phyloP scores from a whole-genome alignment of 1,140 invertebrate species.

The Bombus consobrinus region DNA sequence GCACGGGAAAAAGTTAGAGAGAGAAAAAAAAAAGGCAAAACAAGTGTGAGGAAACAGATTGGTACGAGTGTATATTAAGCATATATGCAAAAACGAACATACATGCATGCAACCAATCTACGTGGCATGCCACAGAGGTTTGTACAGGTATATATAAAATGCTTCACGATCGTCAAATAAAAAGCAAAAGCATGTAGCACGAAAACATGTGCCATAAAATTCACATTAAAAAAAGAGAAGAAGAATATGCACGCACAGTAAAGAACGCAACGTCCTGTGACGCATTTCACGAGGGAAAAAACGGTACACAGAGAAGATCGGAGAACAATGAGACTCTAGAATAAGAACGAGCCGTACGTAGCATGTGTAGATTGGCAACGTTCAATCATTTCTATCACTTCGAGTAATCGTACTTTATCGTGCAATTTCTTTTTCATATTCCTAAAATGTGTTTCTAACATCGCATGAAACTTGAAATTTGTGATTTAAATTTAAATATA shows the following conservation, averaged over 20 bases:
- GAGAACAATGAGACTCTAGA: not conserved
- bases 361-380: not conserved
- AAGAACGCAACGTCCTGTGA: not conserved
- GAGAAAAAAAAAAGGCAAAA: not conserved
- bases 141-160: conserved; percentile 51
- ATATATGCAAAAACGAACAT: not conserved
- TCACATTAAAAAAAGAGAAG: conserved; percentile 45
- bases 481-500: not conserved
- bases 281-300: conserved; percentile 31
- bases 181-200: conserved; percentile 66
- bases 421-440: not conserved
- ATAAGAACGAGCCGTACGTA: no score
- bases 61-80: conserved; percentile 1
- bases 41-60: not conserved
- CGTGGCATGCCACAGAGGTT: not conserved
- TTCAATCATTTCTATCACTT: not conserved
- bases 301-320: not conserved
- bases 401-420: not conserved
- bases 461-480: not conserved
- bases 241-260: conserved; percentile 5
- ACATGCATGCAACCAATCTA: not conserved
- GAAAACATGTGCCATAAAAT: conserved; percentile 62
- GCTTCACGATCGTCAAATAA: conserved; percentile 54
- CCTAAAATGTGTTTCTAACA: not conserved
- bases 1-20: not conserved